A percentile compares a stretch with the other conserved stretches of the same genome.
These are phyloP conservation scores for Oreochromis tanganicae DNA, from an alignment of 2,113 vertebrate species.

Conservation along the genomic window DNA sequence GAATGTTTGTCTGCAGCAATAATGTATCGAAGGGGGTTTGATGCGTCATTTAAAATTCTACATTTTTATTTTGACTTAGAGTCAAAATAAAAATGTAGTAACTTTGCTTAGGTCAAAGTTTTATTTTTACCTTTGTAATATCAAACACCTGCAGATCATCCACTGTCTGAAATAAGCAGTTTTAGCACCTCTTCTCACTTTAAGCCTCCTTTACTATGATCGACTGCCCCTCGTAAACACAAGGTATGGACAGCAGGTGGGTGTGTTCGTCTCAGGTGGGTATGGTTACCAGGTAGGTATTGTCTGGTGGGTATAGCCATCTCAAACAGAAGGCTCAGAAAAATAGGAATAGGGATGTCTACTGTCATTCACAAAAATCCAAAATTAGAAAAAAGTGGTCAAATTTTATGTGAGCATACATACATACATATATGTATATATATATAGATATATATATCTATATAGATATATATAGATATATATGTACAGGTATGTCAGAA, in stretches of 20 bases:
- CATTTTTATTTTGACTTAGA: background rate
- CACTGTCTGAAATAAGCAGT: background rate
- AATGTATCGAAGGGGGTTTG: background rate
- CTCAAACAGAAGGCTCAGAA: background rate
- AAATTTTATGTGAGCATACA: background rate
- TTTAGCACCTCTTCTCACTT: background rate
- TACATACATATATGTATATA: background rate
- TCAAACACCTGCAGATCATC: background rate
- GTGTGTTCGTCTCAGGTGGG: background rate
- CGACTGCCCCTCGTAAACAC: background rate
- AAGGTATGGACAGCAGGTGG: background rate
- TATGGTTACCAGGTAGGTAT: background rate
- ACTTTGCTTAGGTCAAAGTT: background rate
- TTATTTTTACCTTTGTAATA: background rate
- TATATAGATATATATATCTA: background rate
- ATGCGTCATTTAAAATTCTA: background rate
- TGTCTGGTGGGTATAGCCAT: background rate
- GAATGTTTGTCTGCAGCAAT: background rate
- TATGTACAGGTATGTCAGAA: background rate
- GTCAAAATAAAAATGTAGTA: background rate
- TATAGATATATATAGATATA: background rate
- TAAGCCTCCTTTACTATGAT: background rate
- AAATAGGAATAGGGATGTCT: background rate
- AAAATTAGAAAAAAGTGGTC: background rate
- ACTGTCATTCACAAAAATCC: background rate